A percentile compares a stretch with the other conserved stretches of the same genome.
Evolutionary conservation across 2,888 invertebrate genomes (phyloP).

Genomic region (Lasius fuliginosus): DNA sequence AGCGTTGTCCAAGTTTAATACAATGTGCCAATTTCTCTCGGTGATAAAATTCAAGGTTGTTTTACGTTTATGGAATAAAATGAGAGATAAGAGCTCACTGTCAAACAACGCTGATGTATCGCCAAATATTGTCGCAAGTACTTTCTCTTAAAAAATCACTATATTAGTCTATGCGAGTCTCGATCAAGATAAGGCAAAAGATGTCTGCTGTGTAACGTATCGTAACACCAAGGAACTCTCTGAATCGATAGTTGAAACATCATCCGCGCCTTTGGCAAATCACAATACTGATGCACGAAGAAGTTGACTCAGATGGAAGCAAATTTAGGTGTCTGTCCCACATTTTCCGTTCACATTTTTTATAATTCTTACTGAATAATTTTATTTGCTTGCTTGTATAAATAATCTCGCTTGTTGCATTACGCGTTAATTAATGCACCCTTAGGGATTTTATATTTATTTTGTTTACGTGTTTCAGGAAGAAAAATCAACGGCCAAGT

Average conservation of each 20-base stretch:
- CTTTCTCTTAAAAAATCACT: constrained; percentile 4
- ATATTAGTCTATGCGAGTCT: constrained; percentile 44
- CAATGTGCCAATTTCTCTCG: background rate
- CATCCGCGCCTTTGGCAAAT: constrained; percentile 25
- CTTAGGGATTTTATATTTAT: background rate
- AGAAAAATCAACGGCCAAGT: constrained; percentile 33
- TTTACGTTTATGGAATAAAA: background rate
- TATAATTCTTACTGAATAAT: background rate
- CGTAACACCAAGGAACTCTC: constrained; percentile 29
- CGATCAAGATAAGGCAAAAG: constrained; percentile 23
- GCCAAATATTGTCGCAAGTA: background rate
- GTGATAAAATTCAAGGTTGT: background rate
- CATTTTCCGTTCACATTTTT: background rate
- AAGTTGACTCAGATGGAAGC: constrained; percentile 30
- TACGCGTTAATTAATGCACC: background rate
- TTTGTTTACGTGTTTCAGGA: constrained; percentile 57
- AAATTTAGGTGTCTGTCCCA: constrained; percentile 57
- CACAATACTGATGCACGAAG: constrained; percentile 36
- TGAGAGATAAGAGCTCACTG: background rate
- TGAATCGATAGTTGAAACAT: constrained; percentile 40
- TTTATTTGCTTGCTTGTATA: background rate
- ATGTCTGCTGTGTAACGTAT: constrained; percentile 24
- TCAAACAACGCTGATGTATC: background rate
- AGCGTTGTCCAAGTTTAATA: background rate
- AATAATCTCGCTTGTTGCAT: background rate